These are phyloP conservation scores for Peromyscus eremicus DNA, from an alignment of 2,797 vertebrate species.

Conservation along the genomic window DNA sequence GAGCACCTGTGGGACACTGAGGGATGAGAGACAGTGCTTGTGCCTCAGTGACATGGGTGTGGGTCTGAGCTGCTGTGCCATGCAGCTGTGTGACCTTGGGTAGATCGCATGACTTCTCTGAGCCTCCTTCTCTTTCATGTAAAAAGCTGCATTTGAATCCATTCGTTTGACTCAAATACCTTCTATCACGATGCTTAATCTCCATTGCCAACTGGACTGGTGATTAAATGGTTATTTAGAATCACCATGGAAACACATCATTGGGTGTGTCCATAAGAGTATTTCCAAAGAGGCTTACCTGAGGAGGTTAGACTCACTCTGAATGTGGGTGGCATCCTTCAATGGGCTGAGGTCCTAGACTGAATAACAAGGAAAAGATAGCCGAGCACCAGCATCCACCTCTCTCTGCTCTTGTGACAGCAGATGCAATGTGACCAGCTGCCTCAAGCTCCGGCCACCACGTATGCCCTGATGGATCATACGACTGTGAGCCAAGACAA, in stretches of 20 bases:
- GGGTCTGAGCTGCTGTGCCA: background rate
- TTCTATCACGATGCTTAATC: background rate
- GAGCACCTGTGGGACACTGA: background rate
- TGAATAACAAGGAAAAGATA: background rate
- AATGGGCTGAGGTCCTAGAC: background rate
- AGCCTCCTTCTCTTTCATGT: background rate
- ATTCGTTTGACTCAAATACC: background rate
- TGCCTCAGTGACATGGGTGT: background rate
- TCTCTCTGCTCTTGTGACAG: background rate
- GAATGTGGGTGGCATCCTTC: background rate
- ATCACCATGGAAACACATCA: background rate
- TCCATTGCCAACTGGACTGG: background rate
- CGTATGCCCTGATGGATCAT: too few relatives aligned
- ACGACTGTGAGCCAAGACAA: background rate
- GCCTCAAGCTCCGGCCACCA: background rate
- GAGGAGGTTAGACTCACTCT: background rate
- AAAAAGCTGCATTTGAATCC: background rate
- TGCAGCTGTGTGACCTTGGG: background rate
- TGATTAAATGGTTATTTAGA: background rate
- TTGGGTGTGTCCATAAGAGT: background rate
- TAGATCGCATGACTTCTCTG: background rate
- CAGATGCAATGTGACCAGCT: background rate
- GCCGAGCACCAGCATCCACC: accelerated
- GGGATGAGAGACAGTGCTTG: background rate
- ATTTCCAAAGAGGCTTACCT: background rate